These are phyloP conservation scores for Pachycephus smyrnensis DNA, from an alignment of 2,888 invertebrate species.

Conservation along the genomic window DNA sequence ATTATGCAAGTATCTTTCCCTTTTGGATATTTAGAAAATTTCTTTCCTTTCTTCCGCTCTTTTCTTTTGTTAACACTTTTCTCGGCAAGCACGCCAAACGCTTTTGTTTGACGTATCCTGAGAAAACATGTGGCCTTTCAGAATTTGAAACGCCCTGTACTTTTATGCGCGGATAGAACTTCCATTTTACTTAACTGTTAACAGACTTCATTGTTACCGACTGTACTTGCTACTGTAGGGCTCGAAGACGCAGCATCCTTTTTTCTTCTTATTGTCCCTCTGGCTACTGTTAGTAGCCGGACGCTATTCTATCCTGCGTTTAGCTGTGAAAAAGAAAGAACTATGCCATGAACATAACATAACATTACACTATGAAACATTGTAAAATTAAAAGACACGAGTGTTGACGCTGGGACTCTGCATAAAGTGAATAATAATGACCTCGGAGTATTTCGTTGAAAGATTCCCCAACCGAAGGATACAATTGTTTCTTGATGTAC, in stretches of 20 bases:
- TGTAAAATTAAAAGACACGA: conserved; percentile 43
- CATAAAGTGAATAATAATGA: conserved; percentile 46
- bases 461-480: conserved; percentile 35
- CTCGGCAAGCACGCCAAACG: neutral
- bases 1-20: neutral
- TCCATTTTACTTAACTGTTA: neutral
- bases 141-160: neutral
- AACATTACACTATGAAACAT: conserved; percentile 48
- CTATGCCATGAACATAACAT: conserved; percentile 29
- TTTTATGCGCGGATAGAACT: neutral
- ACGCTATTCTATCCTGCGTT: conserved; percentile 16
- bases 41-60: neutral
- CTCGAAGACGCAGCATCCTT: neutral
- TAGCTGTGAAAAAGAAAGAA: conserved; percentile 29
- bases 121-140: too few species aligned
- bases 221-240: neutral
- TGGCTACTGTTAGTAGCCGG: neutral
- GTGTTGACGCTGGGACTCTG: conserved; percentile 44
- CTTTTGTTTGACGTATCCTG: neutral
- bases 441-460: conserved; percentile 47
- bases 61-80: neutral
- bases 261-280: neutral
- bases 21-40: neutral
- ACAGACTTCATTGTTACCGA: neutral
- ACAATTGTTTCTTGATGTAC: conserved; percentile 10